These are phyloP conservation scores for Aleiodes testaceus DNA, from an alignment of 2,888 invertebrate species.

Conservation along the genomic window DNA sequence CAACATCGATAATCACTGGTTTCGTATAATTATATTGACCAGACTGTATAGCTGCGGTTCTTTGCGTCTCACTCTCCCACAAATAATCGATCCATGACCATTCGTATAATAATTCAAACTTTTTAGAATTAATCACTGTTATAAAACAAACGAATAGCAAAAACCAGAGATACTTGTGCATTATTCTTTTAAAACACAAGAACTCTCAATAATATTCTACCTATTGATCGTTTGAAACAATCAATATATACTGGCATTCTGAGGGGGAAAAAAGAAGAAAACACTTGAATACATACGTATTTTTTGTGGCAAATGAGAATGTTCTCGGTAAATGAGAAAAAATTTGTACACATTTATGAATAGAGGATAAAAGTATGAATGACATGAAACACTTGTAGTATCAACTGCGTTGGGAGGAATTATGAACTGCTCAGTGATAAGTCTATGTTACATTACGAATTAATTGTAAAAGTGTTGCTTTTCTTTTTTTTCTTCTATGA, in stretches of 20 bases:
- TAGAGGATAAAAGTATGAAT: too few species aligned
- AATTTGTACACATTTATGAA: too few species aligned
- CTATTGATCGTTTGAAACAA: conserved; percentile 25
- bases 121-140: conserved; percentile 23
- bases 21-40: conserved; percentile 64
- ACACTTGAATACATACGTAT: background rate
- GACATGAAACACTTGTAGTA: too few species aligned
- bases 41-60: conserved; percentile 76
- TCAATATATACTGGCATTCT: conserved; percentile 33
- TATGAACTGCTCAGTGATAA: background rate
- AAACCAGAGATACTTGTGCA: conserved; percentile 32
- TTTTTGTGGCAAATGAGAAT: too few species aligned
- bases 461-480: conserved; percentile 28
- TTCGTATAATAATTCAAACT: conserved; percentile 74
- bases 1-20: conserved; percentile 58
- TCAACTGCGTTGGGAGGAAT: too few species aligned
- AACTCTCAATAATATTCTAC: conserved; percentile 27
- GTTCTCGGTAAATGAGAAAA: too few species aligned
- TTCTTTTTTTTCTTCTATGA: background rate
- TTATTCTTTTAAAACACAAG: conserved; percentile 30
- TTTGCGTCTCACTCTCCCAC: conserved; percentile 76
- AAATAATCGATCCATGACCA: conserved; percentile 85
- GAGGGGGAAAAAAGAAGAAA: background rate
- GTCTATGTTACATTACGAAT: background rate
- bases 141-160: conserved; percentile 31